Evolutionary conservation across 2,888 invertebrate genomes (phyloP), one percentile per base, ranked within the genome.

Genomic region (Cheilosia variabilis): DNA sequence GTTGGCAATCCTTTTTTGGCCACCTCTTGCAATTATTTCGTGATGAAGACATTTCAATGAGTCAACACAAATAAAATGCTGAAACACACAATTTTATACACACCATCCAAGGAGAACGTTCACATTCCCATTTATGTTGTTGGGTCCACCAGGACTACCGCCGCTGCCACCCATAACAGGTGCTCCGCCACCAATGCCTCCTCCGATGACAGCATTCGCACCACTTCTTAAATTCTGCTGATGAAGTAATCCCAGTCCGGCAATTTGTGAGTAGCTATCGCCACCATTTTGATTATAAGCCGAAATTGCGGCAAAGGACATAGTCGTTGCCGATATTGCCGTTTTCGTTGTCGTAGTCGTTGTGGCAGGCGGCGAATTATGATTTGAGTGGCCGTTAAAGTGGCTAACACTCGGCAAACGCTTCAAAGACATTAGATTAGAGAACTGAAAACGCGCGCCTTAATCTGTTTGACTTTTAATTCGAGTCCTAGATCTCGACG

Each of bases 91-190:
- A 55, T 50, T 22, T 7, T 47, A 80, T 82, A 90, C 95, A 94
- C 92, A 96, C 96, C 96, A 96, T 92, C 96, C 95, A 88, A 96
- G 94, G 89, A 96, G 94, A 88, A 96, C 93, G 92, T 96, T 96
- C 90, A 95, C 94, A 89, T 94, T 94, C 88, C 94, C 95, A 90
- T 95, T 91, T 88, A 90, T 91, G 87, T 89, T 89, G 87, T 91
- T 89, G 22, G 90, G 88, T 87, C 90, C 90, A 55, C 89, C 88
- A 24, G 88, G 65, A 53, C 81, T 80, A 41, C 86, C 83, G 58
- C 88, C 87, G 65, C 88, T 87, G 60, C 88, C 87, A 58, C 89
- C 89, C 78, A 79, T 79, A 52, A 86, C 88, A 57, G 89, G 89
- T 80, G 87, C 88, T 71, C 89, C 88, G 77, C 87, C 88, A 75